Percentiles rank a stretch among this genome's conserved stretches.
phyloP scores from a whole-genome alignment of 2,797 vertebrate genomes.

The Anabacerthia variegaticeps region DNA sequence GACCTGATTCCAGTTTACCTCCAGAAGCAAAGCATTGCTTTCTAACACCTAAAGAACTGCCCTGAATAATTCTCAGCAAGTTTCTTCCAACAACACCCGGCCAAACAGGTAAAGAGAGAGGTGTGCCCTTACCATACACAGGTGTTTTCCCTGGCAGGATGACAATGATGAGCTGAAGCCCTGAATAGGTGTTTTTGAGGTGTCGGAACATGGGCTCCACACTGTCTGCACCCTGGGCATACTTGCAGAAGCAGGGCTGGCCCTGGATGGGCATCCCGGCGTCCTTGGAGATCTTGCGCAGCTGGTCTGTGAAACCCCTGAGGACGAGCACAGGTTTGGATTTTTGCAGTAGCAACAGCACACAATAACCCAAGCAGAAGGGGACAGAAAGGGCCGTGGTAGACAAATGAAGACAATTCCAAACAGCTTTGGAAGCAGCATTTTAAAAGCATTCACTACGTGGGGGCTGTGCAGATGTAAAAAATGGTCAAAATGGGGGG shows the following conservation, averaged over 20 bases:
- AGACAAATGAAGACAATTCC: background rate
- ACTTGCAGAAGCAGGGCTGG: conserved; percentile 85
- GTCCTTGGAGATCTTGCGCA: conserved; percentile 84
- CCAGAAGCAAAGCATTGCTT: background rate
- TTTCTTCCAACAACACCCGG: background rate
- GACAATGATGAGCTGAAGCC: conserved; percentile 84
- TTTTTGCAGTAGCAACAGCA: background rate
- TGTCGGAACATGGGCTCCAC: conserved; percentile 86
- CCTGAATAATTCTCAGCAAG: background rate
- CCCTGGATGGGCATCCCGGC: conserved; percentile 85
- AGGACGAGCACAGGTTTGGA: background rate
- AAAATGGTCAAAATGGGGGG: background rate
- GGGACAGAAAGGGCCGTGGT: background rate
- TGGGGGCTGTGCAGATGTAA: background rate
- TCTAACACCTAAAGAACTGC: background rate
- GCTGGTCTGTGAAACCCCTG: conserved; percentile 84
- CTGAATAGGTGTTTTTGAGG: conserved; percentile 85
- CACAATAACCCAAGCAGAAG: background rate
- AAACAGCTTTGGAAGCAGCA: background rate
- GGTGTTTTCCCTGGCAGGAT: conserved; percentile 84
- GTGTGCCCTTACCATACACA: conserved; percentile 75
- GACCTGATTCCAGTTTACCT: background rate
- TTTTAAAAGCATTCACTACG: accelerated
- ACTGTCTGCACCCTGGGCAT: conserved; percentile 82
- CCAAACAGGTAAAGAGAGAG: background rate